A percentile compares a stretch with the other conserved stretches of the same genome.
These are phyloP conservation scores for Anser cygnoides DNA, from an alignment of 2,113 vertebrate species.

Conservation along the genomic window DNA sequence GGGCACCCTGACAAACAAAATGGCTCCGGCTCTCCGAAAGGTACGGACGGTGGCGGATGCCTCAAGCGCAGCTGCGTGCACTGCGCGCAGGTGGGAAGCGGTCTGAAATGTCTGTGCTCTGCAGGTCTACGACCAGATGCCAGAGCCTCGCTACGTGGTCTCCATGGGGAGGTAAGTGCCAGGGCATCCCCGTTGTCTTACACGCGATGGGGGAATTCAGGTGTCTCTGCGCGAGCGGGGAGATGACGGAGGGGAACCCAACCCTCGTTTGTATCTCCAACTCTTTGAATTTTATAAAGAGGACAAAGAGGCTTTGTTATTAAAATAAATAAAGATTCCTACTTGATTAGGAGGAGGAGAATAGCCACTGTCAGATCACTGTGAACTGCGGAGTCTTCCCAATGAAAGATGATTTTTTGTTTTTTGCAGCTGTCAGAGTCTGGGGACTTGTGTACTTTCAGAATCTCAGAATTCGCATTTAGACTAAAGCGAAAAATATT, in stretches of 20 bases:
- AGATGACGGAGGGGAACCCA: background rate
- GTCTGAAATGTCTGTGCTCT: background rate
- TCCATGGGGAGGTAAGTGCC: slow-evolving; percentile 94
- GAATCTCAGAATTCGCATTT: background rate
- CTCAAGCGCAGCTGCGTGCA: accelerated
- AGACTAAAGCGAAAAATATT: background rate
- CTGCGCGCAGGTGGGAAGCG: accelerated
- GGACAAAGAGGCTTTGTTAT: background rate
- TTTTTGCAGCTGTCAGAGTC: background rate
- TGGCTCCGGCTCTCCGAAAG: slow-evolving; percentile 95
- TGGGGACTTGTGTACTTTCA: accelerated
- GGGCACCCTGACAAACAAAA: slow-evolving; percentile 94
- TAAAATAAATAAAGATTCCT: background rate
- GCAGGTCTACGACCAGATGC: slow-evolving; percentile 99
- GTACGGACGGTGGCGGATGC: background rate
- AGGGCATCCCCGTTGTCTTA: accelerated
- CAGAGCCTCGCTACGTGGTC: slow-evolving; percentile 94
- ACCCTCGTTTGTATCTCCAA: accelerated
- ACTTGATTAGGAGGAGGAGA: background rate
- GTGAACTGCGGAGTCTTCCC: background rate
- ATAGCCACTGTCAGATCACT: accelerated
- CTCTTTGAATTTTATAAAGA: background rate
- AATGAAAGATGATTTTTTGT: background rate
- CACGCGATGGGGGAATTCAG: accelerated
- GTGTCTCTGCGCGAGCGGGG: background rate